phyloP scores from a whole-genome alignment of 64 coral and sea anemone genomes.

The Pocillopora damicornis region DNA sequence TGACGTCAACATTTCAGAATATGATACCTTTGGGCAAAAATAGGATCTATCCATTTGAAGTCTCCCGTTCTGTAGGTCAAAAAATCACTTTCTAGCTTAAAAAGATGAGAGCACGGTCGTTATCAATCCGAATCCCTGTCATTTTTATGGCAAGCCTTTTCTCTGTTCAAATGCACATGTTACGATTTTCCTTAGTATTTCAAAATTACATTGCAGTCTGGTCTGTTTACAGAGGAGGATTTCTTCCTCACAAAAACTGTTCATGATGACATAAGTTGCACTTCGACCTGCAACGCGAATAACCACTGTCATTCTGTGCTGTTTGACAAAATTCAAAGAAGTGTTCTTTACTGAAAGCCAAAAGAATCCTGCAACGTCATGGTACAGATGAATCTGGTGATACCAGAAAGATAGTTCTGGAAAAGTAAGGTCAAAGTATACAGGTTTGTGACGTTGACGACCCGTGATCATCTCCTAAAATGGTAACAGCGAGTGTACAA shows the following conservation, averaged over 20 bases:
- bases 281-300: background rate
- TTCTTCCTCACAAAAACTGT: background rate
- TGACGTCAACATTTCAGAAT: too few species aligned
- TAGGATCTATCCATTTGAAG: too few species aligned
- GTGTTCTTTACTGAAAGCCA: background rate
- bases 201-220: background rate
- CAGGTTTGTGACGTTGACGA: too few species aligned
- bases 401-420: background rate
- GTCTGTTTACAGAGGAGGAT: background rate
- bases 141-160: background rate
- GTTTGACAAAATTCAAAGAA: background rate
- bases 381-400: background rate
- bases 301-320: background rate
- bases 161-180: background rate
- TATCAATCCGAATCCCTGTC: background rate
- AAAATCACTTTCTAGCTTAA: too few species aligned
- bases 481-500: too few species aligned
- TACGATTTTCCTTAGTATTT: background rate
- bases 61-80: too few species aligned
- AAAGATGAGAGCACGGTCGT: background rate
- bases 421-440: background rate
- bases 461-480: too few species aligned
- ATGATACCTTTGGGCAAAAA: too few species aligned
- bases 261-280: background rate
- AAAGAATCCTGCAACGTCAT: background rate